Conservation (phyloP, 2,113 vertebrate genomes). For the Epinephelus moara region DNA sequence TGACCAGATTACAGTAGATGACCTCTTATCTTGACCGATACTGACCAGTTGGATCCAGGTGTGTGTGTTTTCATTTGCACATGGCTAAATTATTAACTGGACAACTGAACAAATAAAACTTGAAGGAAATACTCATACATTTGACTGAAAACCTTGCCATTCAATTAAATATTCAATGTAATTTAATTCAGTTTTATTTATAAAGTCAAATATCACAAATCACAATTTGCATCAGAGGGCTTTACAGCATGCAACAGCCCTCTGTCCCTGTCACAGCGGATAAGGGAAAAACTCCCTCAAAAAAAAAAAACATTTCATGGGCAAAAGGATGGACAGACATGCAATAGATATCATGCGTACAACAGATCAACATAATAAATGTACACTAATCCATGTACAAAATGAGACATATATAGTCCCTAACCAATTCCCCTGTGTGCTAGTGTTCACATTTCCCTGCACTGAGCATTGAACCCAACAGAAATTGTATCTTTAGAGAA, state of each 20-base stretch:
- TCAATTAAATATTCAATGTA: neutral
- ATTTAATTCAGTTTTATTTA: too few relatives aligned
- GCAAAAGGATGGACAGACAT: too few relatives aligned
- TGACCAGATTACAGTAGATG: slow-evolving; percentile 2
- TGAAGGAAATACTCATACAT: neutral
- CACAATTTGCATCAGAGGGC: too few relatives aligned
- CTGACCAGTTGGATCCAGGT: slow-evolving; percentile 23
- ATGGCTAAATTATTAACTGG: slow-evolving; percentile 65
- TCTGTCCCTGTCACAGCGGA: too few relatives aligned
- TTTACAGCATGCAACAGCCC: too few relatives aligned
- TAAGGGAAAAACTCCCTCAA: too few relatives aligned
- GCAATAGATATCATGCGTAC: too few relatives aligned
- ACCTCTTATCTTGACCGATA: slow-evolving; percentile 23
- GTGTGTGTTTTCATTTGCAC: slow-evolving; percentile 44
- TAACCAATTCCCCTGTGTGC: neutral
- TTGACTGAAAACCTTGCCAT: neutral
- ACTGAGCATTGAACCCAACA: neutral
- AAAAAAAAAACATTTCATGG: too few relatives aligned
- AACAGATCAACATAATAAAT: too few relatives aligned
- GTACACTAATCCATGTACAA: too few relatives aligned
- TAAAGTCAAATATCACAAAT: too few relatives aligned
- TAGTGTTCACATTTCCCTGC: neutral
- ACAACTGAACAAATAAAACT: slow-evolving; percentile 26
- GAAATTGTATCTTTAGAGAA: neutral
- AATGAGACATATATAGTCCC: neutral